phyloP scores from a whole-genome alignment of 2,797 vertebrate species.

The Amphiprion clarkii region DNA sequence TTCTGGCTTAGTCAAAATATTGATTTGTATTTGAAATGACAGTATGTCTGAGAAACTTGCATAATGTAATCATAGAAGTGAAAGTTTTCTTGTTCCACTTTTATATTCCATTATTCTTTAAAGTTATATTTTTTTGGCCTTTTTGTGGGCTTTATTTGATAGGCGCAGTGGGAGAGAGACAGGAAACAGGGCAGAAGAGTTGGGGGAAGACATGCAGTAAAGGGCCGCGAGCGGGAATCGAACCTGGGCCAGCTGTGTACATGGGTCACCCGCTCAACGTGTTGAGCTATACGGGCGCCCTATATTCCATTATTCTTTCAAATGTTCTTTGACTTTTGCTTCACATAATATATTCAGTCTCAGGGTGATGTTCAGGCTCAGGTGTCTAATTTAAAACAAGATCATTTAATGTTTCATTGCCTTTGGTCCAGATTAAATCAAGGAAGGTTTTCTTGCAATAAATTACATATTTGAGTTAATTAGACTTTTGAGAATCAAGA shows the following conservation, averaged over 20 bases:
- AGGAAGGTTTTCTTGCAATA: not conserved
- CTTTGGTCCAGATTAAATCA: slow-evolving; percentile 10
- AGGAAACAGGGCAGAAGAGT: too few relatives aligned
- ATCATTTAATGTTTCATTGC: not conserved
- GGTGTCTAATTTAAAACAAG: not conserved
- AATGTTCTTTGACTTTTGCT: slow-evolving; percentile 4
- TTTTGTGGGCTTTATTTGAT: too few relatives aligned
- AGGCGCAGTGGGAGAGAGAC: too few relatives aligned
- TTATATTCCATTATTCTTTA: slow-evolving; percentile 5
- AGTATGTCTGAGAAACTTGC: not conserved
- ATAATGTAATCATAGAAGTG: not conserved
- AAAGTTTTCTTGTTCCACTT: not conserved
- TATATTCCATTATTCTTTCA: slow-evolving; percentile 11
- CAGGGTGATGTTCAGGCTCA: not conserved
- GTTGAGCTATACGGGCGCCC: too few relatives aligned
- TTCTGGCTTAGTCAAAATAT: slow-evolving; percentile 33
- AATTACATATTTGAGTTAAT: slow-evolving; percentile 9
- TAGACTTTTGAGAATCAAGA: not conserved
- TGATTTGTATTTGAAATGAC: slow-evolving; percentile 39
- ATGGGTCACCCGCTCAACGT: too few relatives aligned
- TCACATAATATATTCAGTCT: not conserved
- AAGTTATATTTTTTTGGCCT: too few relatives aligned
- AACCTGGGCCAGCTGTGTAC: too few relatives aligned
- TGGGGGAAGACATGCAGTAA: too few relatives aligned
- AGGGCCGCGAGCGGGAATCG: too few relatives aligned